A percentile compares a stretch with the other conserved stretches of the same genome.
phyloP scores from a whole-genome alignment of 2,113 vertebrate species.

The Cardinalis cardinalis region DNA sequence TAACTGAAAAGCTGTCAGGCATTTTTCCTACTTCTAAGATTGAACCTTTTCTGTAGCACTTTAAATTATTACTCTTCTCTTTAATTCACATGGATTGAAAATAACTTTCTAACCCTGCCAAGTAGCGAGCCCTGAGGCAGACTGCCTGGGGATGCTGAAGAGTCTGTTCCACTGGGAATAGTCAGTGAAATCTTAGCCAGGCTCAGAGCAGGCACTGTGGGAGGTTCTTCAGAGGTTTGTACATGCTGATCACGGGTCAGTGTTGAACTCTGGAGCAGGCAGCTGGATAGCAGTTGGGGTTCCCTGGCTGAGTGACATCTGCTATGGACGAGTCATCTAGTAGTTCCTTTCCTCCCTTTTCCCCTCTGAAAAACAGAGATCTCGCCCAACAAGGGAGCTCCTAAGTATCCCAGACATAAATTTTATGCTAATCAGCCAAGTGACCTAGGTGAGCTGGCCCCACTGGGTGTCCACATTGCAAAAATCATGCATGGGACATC shows the following conservation, averaged over 20 bases:
- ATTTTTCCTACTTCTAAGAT: background rate
- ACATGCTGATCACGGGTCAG: fast-evolving
- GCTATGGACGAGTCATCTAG: background rate
- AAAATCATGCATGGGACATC: background rate
- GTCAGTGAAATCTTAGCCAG: background rate
- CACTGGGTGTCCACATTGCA: background rate
- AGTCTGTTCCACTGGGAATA: background rate
- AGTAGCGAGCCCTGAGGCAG: background rate
- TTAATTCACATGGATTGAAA: background rate
- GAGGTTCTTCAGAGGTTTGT: background rate
- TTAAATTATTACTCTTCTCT: background rate
- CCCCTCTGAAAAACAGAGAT: background rate
- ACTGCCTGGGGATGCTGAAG: background rate
- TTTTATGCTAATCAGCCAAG: background rate
- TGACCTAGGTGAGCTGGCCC: background rate
- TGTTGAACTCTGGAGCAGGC: background rate
- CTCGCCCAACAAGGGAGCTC: fast-evolving
- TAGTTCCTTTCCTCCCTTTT: background rate
- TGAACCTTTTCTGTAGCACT: background rate
- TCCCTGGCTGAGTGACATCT: background rate
- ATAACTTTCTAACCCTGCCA: background rate
- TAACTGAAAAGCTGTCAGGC: background rate
- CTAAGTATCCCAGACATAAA: background rate
- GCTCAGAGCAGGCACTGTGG: background rate
- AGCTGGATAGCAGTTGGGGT: background rate